These are phyloP conservation scores for Luscinia megarhynchos DNA, from an alignment of 2,797 vertebrate genomes.

Conservation along the genomic window DNA sequence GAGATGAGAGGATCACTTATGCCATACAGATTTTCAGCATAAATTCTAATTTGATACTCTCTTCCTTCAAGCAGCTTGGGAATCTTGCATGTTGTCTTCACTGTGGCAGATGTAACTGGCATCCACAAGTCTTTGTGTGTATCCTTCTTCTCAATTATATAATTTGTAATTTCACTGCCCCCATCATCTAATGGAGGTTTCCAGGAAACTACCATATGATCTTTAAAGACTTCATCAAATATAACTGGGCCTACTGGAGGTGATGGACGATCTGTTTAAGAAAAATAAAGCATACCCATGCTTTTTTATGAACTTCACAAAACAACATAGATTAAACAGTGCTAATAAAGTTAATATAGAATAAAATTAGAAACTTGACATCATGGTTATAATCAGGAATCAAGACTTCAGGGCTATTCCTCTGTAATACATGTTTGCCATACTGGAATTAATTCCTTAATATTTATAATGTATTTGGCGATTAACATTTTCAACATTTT, in stretches of 20 bases:
- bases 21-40: constrained; percentile 96
- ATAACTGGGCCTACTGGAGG: constrained; percentile 94
- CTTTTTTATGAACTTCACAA: not conserved
- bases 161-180: constrained; percentile 92
- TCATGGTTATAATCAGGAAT: not conserved
- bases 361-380: not conserved
- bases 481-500: not conserved
- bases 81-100: constrained; percentile 94
- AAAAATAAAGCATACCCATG: not conserved
- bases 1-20: constrained; percentile 97
- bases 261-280: constrained; percentile 88
- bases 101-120: constrained; percentile 91
- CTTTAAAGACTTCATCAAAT: constrained; percentile 96
- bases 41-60: constrained; percentile 93
- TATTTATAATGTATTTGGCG: not conserved
- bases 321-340: not conserved
- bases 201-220: constrained; percentile 96
- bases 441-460: not conserved
- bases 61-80: constrained; percentile 92
- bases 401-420: not conserved
- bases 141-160: constrained; percentile 95
- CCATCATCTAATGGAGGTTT: constrained; percentile 96
- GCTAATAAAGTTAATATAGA: not conserved
- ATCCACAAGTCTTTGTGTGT: constrained; percentile 92
- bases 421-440: not conserved